These are phyloP conservation scores for Brachylomia viminalis DNA, from an alignment of 2,888 invertebrate genomes.

Conservation along the genomic window DNA sequence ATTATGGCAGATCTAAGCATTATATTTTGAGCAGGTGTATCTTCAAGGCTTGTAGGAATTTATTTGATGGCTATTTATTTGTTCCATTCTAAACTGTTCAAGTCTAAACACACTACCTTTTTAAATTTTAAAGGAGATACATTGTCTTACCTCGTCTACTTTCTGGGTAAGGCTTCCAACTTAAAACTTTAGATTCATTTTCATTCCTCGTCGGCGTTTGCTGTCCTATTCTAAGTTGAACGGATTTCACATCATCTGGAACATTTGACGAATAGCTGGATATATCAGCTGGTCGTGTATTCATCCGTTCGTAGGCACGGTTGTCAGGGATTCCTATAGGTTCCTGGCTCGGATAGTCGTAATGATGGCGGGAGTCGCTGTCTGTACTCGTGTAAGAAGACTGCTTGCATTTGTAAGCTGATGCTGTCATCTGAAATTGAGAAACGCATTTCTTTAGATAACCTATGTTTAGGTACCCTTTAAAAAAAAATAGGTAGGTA, in stretches of 20 bases:
- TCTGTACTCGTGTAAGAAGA: slow-evolving; percentile 9
- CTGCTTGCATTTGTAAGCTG: slow-evolving; percentile 59
- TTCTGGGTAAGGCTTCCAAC: slow-evolving; percentile 46
- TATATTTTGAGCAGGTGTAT: background rate
- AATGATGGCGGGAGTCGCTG: background rate
- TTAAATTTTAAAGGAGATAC: slow-evolving; percentile 4
- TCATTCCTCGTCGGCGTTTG: slow-evolving; percentile 38
- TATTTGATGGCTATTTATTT: background rate
- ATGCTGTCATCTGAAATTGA: slow-evolving; percentile 55
- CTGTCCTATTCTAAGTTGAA: slow-evolving; percentile 17
- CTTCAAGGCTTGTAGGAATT: background rate
- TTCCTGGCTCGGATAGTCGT: slow-evolving; percentile 19
- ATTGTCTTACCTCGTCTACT: slow-evolving; percentile 50
- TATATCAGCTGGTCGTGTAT: slow-evolving; percentile 2
- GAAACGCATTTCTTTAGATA: background rate
- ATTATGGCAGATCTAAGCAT: no score
- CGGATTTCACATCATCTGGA: slow-evolving; percentile 15
- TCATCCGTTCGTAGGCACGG: slow-evolving; percentile 19
- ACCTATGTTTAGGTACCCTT: background rate
- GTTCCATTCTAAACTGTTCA: background rate
- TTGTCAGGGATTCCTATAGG: background rate
- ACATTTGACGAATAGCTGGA: slow-evolving; percentile 10
- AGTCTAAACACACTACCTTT: background rate
- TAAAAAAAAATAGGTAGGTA: background rate
- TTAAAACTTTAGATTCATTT: slow-evolving; percentile 52